Conservation (phyloP, 2,888 invertebrate species). For the Oxyteleia sp. region DNA sequence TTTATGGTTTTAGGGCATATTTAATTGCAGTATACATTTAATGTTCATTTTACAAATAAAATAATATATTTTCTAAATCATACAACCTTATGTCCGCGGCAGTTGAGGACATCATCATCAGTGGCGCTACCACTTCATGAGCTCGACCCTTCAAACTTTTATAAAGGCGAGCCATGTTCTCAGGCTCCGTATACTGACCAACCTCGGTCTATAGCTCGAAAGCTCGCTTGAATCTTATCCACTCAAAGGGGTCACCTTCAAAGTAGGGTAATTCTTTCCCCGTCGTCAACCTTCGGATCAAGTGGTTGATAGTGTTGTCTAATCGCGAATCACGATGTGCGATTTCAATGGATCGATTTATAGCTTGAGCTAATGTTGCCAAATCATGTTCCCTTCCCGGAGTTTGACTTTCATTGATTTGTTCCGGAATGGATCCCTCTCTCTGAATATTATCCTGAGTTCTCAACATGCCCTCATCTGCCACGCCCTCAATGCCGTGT, state of each 20-base stretch:
- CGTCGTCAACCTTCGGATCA: background rate
- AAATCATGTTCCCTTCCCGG: no score
- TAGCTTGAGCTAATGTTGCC: background rate
- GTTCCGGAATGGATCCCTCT: no score
- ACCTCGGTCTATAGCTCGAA: conserved; percentile 38
- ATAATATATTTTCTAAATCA: no score
- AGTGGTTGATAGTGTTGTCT: background rate
- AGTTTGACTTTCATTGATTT: no score
- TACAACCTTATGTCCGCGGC: no score
- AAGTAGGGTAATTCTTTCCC: background rate
- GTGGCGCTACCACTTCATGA: conserved; percentile 40
- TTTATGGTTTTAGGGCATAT: no score
- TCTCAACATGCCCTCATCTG: no score
- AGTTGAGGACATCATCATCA: conserved; percentile 62
- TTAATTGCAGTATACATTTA: no score
- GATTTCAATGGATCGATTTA: conserved; percentile 5
- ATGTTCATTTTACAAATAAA: no score
- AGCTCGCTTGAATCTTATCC: conserved; percentile 48
- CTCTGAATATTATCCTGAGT: no score
- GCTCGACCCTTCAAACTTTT: conserved; percentile 39
- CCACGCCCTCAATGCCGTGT: no score
- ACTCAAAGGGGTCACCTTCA: conserved; percentile 6
- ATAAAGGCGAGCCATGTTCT: conserved; percentile 48
- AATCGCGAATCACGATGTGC: background rate
- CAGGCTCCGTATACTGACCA: conserved; percentile 42